Percentiles rank a stretch among this genome's conserved stretches.
phyloP scores from a whole-genome alignment of 1,140 invertebrate species.

The Eubasilissa regina region DNA sequence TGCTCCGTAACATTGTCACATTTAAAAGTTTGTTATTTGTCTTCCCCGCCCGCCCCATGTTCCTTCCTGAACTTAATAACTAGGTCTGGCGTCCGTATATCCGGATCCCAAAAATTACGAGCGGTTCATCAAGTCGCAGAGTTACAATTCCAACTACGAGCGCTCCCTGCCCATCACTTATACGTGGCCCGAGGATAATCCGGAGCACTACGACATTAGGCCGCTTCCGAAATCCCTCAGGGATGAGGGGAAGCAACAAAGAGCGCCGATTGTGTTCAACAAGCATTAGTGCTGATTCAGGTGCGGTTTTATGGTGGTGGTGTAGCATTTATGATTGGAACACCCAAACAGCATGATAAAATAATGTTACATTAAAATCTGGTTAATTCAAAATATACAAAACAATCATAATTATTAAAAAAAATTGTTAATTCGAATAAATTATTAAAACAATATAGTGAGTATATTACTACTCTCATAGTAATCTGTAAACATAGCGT shows the following conservation, averaged over 20 bases:
- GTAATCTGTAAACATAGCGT: no score
- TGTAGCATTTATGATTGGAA: not conserved
- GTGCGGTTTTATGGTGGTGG: conserved; percentile 36
- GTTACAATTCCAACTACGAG: conserved; percentile 85
- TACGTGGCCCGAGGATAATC: conserved; percentile 72
- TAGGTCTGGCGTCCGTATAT: conserved; percentile 84
- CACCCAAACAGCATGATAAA: no score
- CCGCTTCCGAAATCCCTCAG: conserved; percentile 54
- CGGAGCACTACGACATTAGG: conserved; percentile 52
- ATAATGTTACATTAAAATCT: no score
- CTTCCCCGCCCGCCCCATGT: conserved; percentile 19
- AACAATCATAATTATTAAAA: no score
- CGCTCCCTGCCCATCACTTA: conserved; percentile 81
- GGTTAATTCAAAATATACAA: no score
- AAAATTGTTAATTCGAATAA: no score
- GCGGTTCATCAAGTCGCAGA: conserved; percentile 78
- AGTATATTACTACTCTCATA: no score
- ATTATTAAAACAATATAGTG: no score
- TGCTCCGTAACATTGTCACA: no score
- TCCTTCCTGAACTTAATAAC: not conserved
- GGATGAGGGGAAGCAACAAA: conserved; percentile 51
- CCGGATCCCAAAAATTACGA: conserved; percentile 84
- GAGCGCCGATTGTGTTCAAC: conserved; percentile 54
- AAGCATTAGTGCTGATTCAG: conserved; percentile 52
- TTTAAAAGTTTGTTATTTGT: conserved; percentile 12